Evolutionary conservation across 2,888 invertebrate species (phyloP), one percentile per base, ranked within the genome.

Genomic region (Nephrocerus scutellatus): DNA sequence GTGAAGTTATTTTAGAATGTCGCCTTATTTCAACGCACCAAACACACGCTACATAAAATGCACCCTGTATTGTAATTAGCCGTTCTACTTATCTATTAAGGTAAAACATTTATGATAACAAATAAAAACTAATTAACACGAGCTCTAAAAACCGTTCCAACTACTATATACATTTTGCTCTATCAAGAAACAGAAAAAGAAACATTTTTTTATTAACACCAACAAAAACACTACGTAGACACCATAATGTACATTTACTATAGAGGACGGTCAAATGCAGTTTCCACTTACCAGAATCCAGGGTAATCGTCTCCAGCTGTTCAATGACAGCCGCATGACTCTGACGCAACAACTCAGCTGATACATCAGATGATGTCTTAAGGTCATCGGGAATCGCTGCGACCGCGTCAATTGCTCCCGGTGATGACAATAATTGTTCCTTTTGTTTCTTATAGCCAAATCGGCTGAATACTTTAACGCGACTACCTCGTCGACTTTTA

Each of bases 271-370:
- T n/a, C n/a, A n/a, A n/a, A n/a, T n/a, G n/a, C n/a, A n/a, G n/a
- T n/a, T n/a, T n/a, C n/a, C n/a, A 63, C 61, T 62, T 60, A 62
- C 61, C 61, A 51, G 62, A 59, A 60, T 62, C 63, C 52, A 60
- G 53, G 59, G 57, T 60, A 49, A 59, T 56, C 46, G 49, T 54
- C 47, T 60, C 52, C 55, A 59, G 54, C 55, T 59, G 63, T 39
- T 48, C 48, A 41, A 48, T 45, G 37, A 52, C 47, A 28, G 48
- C 43, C 16, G 42, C 48, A 44, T 49, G 50, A 32, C 47, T 46
- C 30, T 48, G 35, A 20, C 25, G n/a, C n/a, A n/a, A n/a, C n/a
- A n/a, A n/a, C n/a, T n/a, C n/a, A n/a, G n/a, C n/a, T n/a, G n/a
- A n/a, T n/a, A n/a, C n/a, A n/a, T n/a, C n/a, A n/a, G n/a, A n/a